Conservation (phyloP, 2,888 invertebrate genomes). For the Macrosiphum euphorbiae region DNA sequence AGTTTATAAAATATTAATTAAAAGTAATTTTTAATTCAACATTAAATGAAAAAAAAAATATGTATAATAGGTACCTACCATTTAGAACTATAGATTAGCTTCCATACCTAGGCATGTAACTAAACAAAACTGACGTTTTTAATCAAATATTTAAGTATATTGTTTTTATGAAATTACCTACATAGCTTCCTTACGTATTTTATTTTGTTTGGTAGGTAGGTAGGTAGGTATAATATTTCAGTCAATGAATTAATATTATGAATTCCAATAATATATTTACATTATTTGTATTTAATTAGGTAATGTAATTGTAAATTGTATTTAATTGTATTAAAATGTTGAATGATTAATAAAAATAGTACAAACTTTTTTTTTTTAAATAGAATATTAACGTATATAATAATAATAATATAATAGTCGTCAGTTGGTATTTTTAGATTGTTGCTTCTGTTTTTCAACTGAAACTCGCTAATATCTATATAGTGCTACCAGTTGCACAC, state of each 20-base stretch:
- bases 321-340: background rate
- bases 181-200: background rate
- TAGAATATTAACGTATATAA: background rate
- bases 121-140: background rate
- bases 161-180: background rate
- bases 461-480: background rate
- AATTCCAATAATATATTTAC: background rate
- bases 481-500: background rate
- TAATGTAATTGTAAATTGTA: background rate
- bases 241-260: background rate
- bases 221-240: background rate
- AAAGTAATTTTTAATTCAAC: background rate
- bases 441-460: background rate
- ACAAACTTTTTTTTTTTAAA: background rate
- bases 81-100: background rate
- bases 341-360: background rate
- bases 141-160: background rate
- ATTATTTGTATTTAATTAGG: background rate
- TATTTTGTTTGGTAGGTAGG: background rate
- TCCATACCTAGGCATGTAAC: background rate
- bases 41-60: background rate
- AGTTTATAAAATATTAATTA: background rate
- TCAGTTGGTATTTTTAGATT: conserved; percentile 37
- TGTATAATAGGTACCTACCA: background rate
- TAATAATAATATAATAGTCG: background rate